A percentile compares a stretch with the other conserved stretches of the same genome.
These are phyloP conservation scores for Alsophila aescularia DNA, from an alignment of 2,888 invertebrate genomes.

Conservation along the genomic window DNA sequence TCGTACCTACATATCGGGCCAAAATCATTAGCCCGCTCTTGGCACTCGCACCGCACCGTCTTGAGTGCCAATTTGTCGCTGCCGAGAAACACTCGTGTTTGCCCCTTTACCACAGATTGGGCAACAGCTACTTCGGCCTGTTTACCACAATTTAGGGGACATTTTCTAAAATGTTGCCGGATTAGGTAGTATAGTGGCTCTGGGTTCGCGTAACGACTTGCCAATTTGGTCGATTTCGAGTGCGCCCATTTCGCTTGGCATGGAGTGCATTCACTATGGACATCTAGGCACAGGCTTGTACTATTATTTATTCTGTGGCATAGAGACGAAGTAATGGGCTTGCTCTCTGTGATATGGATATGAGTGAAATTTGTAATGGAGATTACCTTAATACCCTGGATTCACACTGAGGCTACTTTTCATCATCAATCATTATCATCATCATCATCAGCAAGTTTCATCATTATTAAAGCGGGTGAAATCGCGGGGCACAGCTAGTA, in stretches of 20 bases:
- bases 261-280: constrained; percentile 34
- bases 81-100: constrained; percentile 72
- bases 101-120: constrained; percentile 46
- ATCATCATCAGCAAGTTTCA: no score
- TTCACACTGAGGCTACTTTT: no score
- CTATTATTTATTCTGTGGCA: background rate
- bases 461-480: no score
- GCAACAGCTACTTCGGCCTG: constrained; percentile 37
- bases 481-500: no score
- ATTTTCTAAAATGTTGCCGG: background rate
- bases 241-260: constrained; percentile 46
- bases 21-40: constrained; percentile 51
- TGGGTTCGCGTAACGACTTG: constrained; percentile 47
- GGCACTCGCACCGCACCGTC: constrained; percentile 30
- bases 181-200: background rate
- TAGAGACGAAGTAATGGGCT: background rate
- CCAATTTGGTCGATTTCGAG: constrained; percentile 68
- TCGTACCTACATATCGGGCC: constrained; percentile 41
- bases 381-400: no score
- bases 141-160: background rate
- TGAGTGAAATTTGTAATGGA: no score
- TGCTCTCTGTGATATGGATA: no score
- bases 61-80: constrained; percentile 74
- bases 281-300: background rate
- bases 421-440: no score